phyloP scores from a whole-genome alignment of 2,888 invertebrate species.

The Latheticus oryzae region DNA sequence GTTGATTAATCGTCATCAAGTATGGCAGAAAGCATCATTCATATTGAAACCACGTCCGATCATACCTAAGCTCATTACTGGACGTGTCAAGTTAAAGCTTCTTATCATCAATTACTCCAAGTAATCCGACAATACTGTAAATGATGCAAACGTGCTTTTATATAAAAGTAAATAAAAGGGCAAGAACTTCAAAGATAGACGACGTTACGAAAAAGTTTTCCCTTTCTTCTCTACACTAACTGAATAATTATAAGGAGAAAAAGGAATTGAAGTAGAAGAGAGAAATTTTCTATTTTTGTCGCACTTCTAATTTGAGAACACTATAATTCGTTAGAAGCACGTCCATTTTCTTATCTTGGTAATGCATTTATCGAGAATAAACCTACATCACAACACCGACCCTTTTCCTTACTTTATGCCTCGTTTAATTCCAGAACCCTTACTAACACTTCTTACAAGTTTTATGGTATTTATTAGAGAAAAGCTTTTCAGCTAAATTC shows the following conservation, averaged over 20 bases:
- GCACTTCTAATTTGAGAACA: not conserved
- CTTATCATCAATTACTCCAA: constrained; percentile 36
- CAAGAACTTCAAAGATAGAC: no score
- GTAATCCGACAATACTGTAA: constrained; percentile 23
- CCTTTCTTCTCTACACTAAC: no score
- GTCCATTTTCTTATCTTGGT: constrained; percentile 7
- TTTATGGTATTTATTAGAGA: constrained; percentile 16
- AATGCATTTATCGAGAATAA: not conserved
- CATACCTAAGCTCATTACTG: constrained; percentile 38
- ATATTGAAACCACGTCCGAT: constrained; percentile 32
- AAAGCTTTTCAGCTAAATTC: no score
- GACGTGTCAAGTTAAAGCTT: constrained; percentile 28
- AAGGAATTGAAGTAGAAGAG: no score
- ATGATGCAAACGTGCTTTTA: no score
- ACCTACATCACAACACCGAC: not conserved
- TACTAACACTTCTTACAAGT: constrained; percentile 9
- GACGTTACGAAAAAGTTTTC: no score
- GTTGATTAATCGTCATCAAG: constrained; percentile 28
- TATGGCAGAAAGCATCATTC: constrained; percentile 27
- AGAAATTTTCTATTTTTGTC: no score
- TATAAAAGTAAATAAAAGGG: no score
- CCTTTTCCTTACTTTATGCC: constrained; percentile 6
- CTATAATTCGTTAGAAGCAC: constrained; percentile 8
- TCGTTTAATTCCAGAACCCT: constrained; percentile 18
- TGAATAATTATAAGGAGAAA: no score